Evolutionary conservation across 2,797 vertebrate species (phyloP), one percentile per base, ranked within the genome.

Genomic region (Halcyon leucocephala): DNA sequence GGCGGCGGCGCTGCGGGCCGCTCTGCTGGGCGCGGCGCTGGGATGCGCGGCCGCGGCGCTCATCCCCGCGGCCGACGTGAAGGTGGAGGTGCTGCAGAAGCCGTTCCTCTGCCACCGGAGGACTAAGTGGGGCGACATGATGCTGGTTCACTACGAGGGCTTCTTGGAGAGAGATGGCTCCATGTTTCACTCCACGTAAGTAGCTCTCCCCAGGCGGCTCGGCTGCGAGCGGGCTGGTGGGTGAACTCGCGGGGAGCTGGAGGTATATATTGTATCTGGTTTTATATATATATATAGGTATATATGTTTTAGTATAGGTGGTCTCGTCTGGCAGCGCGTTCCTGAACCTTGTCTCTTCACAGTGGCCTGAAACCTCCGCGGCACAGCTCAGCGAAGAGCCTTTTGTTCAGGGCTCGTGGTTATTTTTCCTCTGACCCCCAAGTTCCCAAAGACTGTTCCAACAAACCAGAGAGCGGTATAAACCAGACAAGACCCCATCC

Each of bases 151-250:
- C 96, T 99, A 99, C 89, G 99, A 99, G 9, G 99, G 99, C 44
- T 99, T 96, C 95, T 88, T 99, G 97, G 98, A 99, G 96, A 99
- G 98, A 86, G 99, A 99, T n/a, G 99, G 99, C 69, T 98, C 99
- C 19, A 94, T 98, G 89, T 99, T 99, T 95, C 98, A 99, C 93
- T 99, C 99, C 96, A 99, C 99, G 99, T 99, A 98, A 99, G 98
- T 98, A 52, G 20, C 61, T 37, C 16, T 17, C n/a, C 11, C 52
- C 8, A 3, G 46, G 42, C 21, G 7, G 24, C 52, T 18, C 14
- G 37, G 37, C 51, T 42, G 10, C 7, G 25, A 6, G n/a, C 17
- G 21, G 60, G n/a, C 17, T n/a, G 29, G 15, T 9, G 69, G 14
- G 22, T n/a, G 48, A 52, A 37, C 6, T 69, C 20, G 25, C 3